Evolutionary conservation across 2,888 invertebrate species (phyloP).

Genomic region (Andrena bucephala): DNA sequence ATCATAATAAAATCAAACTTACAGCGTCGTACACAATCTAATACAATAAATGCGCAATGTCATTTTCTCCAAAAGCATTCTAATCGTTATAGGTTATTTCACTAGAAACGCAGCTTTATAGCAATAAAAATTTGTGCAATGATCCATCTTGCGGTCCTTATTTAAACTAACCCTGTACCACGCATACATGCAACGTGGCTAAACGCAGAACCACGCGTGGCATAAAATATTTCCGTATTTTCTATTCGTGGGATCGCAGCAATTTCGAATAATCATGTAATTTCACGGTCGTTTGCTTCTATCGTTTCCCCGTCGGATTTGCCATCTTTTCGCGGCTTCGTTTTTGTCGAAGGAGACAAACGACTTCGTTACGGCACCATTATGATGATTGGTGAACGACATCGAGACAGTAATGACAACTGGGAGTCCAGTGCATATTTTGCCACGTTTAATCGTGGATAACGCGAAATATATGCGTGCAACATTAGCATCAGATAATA

Average conservation of each 20-base stretch:
- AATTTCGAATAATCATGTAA: constrained; percentile 80
- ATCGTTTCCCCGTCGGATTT: constrained; percentile 35
- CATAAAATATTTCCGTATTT: constrained; percentile 34
- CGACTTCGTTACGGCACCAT: constrained; percentile 76
- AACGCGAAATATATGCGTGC: neutral
- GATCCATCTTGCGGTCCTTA: no score
- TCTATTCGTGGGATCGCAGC: constrained; percentile 71
- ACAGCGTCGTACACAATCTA: no score
- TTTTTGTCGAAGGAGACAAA: constrained; percentile 74
- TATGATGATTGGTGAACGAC: constrained; percentile 68
- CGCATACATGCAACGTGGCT: neutral
- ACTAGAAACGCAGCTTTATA: no score
- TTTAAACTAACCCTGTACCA: neutral
- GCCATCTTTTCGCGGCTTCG: constrained; percentile 55
- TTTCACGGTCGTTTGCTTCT: constrained; percentile 62
- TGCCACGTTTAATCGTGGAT: constrained; percentile 7
- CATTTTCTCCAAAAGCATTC: no score
- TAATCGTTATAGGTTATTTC: no score
- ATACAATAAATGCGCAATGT: no score
- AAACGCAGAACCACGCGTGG: neutral
- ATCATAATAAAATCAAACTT: no score
- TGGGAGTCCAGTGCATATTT: neutral
- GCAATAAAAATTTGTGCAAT: no score
- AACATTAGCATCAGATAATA: neutral
- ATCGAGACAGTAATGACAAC: constrained; percentile 45